phyloP scores from a whole-genome alignment of 1,140 invertebrate genomes.

The Drosophila erecta region DNA sequence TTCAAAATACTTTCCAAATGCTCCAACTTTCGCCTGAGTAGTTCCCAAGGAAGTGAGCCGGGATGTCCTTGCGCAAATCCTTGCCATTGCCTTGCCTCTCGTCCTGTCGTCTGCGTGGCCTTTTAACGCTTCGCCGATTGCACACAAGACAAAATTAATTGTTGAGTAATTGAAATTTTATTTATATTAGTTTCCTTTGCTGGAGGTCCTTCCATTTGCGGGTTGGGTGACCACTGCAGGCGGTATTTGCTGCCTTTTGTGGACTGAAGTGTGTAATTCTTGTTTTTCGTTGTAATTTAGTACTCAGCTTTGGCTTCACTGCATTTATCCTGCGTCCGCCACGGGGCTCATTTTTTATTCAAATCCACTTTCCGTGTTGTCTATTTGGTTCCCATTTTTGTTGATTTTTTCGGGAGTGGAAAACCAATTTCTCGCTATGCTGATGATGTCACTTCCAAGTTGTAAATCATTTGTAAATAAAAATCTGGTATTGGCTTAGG shows the following conservation, averaged over 20 bases:
- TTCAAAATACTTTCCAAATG: conserved; percentile 42
- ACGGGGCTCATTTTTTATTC: conserved; percentile 63
- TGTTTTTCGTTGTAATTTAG: conserved; percentile 61
- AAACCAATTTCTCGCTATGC: conserved; percentile 69
- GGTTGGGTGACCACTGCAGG: conserved; percentile 47
- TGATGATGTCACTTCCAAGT: conserved; percentile 62
- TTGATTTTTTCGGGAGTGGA: conserved; percentile 19
- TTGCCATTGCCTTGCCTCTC: conserved; percentile 5
- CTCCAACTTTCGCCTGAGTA: conserved; percentile 59
- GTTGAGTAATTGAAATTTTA: conserved; percentile 85
- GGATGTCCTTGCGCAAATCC: conserved; percentile 43
- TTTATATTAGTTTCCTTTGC: conserved; percentile 83
- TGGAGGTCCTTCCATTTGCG: conserved; percentile 24
- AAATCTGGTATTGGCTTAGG: background rate
- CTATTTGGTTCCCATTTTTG: conserved; percentile 7
- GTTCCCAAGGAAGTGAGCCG: conserved; percentile 45
- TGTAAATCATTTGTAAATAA: conserved; percentile 31
- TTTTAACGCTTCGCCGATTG: conserved; percentile 79
- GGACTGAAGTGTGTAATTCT: conserved; percentile 75
- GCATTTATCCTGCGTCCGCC: conserved; percentile 46
- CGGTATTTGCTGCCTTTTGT: conserved; percentile 49
- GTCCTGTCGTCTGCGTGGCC: conserved; percentile 28
- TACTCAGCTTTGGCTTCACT: conserved; percentile 54
- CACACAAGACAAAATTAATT: conserved; percentile 84
- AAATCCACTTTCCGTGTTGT: conserved; percentile 57